phyloP scores from a whole-genome alignment of 2,888 invertebrate genomes.

The Cynaeus angustus region DNA sequence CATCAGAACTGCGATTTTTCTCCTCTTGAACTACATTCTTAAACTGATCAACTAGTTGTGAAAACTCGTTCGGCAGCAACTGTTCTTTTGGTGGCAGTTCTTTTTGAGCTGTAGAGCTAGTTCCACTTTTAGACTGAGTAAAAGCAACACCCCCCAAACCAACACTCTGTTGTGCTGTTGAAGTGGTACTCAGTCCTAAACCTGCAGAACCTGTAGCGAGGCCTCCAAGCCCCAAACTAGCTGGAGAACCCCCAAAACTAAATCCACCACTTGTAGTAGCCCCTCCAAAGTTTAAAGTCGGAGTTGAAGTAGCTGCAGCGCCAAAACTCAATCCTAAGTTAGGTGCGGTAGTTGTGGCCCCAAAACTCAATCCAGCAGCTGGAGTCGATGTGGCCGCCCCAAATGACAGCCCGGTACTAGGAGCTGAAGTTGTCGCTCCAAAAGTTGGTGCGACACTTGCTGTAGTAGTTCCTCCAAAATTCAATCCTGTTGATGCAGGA shows the following conservation, averaged over 20 bases:
- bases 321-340: conserved; percentile 46
- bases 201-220: conserved; percentile 46
- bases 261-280: conserved; percentile 10
- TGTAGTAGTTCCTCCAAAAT: conserved; percentile 60
- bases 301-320: conserved; percentile 45
- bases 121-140: conserved; percentile 68
- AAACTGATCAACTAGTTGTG: conserved; percentile 84
- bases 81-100: conserved; percentile 78
- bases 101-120: conserved; percentile 66
- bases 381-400: conserved; percentile 57
- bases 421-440: conserved; percentile 56
- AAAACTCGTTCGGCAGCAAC: conserved; percentile 84
- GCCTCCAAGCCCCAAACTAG: conserved; percentile 55
- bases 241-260: conserved; percentile 16
- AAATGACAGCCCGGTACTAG: conserved; percentile 60
- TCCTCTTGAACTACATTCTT: conserved; percentile 91
- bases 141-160: conserved; percentile 83
- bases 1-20: conserved; percentile 86
- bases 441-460: conserved; percentile 54
- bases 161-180: conserved; percentile 61
- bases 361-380: conserved; percentile 57
- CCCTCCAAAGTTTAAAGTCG: conserved; percentile 48
- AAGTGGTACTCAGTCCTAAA: conserved; percentile 47
- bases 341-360: conserved; percentile 55
- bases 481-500: conserved; percentile 56